Evolutionary conservation across 2,113 vertebrate genomes (phyloP).

Genomic region (Lipophrys pholis): DNA sequence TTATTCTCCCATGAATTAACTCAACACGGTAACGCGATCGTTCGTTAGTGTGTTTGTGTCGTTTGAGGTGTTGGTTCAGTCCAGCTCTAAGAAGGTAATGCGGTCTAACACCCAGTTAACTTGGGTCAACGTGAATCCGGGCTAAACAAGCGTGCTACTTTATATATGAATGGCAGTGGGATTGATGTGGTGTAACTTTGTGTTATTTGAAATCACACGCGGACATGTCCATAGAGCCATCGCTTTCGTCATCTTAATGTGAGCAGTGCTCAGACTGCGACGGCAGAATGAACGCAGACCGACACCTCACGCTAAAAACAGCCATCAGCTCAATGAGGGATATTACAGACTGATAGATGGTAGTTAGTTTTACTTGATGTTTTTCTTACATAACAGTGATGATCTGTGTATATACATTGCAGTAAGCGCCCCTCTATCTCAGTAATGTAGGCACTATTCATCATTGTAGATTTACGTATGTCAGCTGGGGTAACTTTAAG

Average conservation of each 20-base stretch:
- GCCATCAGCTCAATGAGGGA: too few species aligned
- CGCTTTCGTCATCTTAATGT: not conserved
- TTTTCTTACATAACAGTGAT: too few species aligned
- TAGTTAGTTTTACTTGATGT: too few species aligned
- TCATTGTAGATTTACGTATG: not conserved
- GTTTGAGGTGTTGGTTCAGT: not conserved
- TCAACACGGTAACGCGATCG: not conserved
- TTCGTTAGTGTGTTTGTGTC: not conserved
- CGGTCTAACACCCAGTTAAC: not conserved
- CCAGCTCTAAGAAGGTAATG: not conserved
- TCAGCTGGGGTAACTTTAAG: too few species aligned
- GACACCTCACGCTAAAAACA: too few species aligned
- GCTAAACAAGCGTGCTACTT: not conserved
- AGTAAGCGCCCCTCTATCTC: not conserved
- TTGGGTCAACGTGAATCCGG: not conserved
- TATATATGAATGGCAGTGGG: not conserved
- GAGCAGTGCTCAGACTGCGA: too few species aligned
- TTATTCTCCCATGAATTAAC: not conserved
- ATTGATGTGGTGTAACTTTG: not conserved
- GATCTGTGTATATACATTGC: too few species aligned
- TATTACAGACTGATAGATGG: too few species aligned
- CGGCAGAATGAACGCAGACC: not conserved
- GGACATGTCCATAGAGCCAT: too few species aligned
- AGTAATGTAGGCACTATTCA: not conserved
- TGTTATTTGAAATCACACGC: too few species aligned